These are phyloP conservation scores for Chironomus riparius DNA, from an alignment of 2,888 invertebrate species.

Conservation along the genomic window DNA sequence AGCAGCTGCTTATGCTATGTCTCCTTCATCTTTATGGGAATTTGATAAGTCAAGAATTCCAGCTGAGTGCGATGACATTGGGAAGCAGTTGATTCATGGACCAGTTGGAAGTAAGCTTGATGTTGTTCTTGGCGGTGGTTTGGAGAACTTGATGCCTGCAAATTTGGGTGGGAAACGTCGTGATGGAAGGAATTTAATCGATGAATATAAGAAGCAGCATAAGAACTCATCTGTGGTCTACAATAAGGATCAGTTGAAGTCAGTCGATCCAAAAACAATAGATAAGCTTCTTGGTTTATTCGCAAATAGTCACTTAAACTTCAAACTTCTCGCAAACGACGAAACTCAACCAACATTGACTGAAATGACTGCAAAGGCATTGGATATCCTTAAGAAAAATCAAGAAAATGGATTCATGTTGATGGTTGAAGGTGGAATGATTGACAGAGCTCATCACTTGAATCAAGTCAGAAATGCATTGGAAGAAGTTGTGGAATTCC, in stretches of 20 bases:
- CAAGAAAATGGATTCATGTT: conserved; percentile 46
- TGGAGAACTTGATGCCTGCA: conserved; percentile 43
- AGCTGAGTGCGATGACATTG: conserved; percentile 54
- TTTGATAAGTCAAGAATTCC: conserved; percentile 55
- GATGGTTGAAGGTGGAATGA: conserved; percentile 53
- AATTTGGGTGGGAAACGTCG: conserved; percentile 35
- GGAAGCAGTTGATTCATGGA: conserved; percentile 52
- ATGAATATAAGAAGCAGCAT: conserved; percentile 3
- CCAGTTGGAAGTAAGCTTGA: conserved; percentile 48
- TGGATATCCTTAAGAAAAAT: conserved; percentile 42
- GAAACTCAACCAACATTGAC: conserved; percentile 44
- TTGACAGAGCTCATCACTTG: conserved; percentile 56
- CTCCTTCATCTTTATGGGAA: conserved; percentile 53
- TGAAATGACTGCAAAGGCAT: conserved; percentile 51
- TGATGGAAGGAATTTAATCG: conserved; percentile 22
- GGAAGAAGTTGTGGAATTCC: conserved; percentile 54
- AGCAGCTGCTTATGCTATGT: conserved; percentile 55
- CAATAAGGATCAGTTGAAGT: conserved; percentile 41
- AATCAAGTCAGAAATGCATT: conserved; percentile 50
- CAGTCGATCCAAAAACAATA: conserved; percentile 32
- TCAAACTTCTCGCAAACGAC: conserved; percentile 44
- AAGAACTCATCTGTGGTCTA: conserved; percentile 41
- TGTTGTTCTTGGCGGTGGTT: conserved; percentile 46
- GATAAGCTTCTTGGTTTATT: conserved; percentile 54
- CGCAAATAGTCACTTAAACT: conserved; percentile 52